phyloP scores from a whole-genome alignment of 2,888 invertebrate genomes.

The Hemistola chrysoprasaria region DNA sequence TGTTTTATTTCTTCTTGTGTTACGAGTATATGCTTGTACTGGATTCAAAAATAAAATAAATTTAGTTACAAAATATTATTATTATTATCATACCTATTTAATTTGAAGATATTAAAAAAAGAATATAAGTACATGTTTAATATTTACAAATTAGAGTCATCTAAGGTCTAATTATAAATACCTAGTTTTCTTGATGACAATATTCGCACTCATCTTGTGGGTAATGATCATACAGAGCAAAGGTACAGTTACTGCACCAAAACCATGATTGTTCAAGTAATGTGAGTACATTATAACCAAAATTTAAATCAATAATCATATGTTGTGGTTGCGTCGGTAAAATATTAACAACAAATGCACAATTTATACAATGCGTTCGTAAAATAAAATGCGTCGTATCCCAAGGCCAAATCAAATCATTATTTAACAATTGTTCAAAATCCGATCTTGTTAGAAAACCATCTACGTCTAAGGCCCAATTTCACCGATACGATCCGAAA shows the following conservation, averaged over 20 bases:
- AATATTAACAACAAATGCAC: too few relatives aligned
- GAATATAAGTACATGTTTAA: background rate
- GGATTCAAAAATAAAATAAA: slow-evolving; percentile 4
- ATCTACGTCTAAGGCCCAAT: too few relatives aligned
- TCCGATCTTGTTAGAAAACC: too few relatives aligned
- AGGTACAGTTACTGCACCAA: slow-evolving; percentile 14
- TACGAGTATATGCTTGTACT: slow-evolving; percentile 5
- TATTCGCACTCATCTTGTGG: slow-evolving; percentile 12
- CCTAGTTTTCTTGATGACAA: slow-evolving; percentile 15
- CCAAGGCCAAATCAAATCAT: too few relatives aligned
- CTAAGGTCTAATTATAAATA: background rate
- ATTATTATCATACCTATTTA: slow-evolving; percentile 1
- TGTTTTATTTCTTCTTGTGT: slow-evolving; percentile 8
- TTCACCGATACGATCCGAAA: too few relatives aligned
- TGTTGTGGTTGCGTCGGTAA: too few relatives aligned
- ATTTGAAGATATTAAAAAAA: background rate
- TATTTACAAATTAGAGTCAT: too few relatives aligned
- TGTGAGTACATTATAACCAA: slow-evolving; percentile 8
- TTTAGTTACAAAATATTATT: slow-evolving; percentile 4
- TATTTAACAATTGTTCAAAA: too few relatives aligned
- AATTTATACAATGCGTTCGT: too few relatives aligned
- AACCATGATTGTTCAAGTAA: slow-evolving; percentile 15
- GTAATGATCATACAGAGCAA: slow-evolving; percentile 16
- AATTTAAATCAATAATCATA: too few relatives aligned
- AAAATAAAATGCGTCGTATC: too few relatives aligned